Evolutionary conservation across 2,797 vertebrate species (phyloP), one percentile per base, ranked within the genome.

Genomic region (Aeoliscus strigatus): DNA sequence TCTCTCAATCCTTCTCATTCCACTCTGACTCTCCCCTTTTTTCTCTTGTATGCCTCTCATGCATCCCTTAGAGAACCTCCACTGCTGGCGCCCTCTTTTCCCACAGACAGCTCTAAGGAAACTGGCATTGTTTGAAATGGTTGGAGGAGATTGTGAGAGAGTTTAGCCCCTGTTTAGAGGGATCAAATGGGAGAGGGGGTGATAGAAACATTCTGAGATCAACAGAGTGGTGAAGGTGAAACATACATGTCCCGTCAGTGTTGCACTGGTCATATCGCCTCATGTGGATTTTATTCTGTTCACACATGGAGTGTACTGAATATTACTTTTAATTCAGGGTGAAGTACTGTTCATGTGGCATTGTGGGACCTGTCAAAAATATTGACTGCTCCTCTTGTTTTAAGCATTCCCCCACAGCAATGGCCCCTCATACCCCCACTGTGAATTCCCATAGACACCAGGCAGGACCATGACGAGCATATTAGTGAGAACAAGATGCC

Each of bases 101-200:
- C 77, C 85, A 83, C 81, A 51, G 68, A 84, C 70, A 68, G 58
- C 61, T 75, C 69, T 73, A 80, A 84, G 83, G 86, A 86, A 84
- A 86, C 77, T 77, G 74, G 71, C 77, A 85, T 81, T 82, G 79
- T 86, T 85, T 80, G 63, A 83, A 85, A 80, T 80, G 60, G 70
- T 76, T 74, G 58, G 51, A 65, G 49, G 60, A 58, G 60, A 68
- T 75, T 76, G 59, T 51, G 71, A 46, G 73, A 75, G 73, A 79
- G 66, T 75, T 75, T 61, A 76, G 67, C 38, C 64, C 40, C 41
- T 21, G 50, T 73, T 61, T 51, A 60, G 55, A 54, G 33, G 36
- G 11, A n/a, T n/a, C n/a, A n/a, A n/a, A n/a, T n/a, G n/a, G n/a
- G n/a, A n/a, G n/a, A n/a, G n/a, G n/a, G n/a, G n/a, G n/a, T n/a